A percentile compares a stretch with the other conserved stretches of the same genome.
These are phyloP conservation scores for Pelecanoides urinatrix DNA, from an alignment of 2,113 vertebrate genomes.

Conservation along the genomic window DNA sequence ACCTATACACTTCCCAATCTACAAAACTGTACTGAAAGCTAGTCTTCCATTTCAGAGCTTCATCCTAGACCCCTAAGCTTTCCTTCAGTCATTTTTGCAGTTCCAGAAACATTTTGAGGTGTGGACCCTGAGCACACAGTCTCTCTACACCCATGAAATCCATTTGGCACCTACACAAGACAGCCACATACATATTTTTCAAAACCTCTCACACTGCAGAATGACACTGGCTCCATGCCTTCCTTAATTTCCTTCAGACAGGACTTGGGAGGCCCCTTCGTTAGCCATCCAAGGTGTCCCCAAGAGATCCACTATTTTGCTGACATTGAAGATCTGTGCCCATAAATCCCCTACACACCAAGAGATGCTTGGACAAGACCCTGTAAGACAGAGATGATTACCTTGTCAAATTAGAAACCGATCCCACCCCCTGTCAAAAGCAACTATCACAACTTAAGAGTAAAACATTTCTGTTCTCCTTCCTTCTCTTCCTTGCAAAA, in stretches of 20 bases:
- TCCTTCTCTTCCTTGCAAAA: not conserved
- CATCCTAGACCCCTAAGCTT: not conserved
- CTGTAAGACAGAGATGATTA: not conserved
- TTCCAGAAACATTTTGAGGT: not conserved
- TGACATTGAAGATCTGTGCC: not conserved
- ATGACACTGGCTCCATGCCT: not conserved
- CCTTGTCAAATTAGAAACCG: not conserved
- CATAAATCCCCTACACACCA: not conserved
- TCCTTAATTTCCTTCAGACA: not conserved
- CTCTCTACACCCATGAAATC: not conserved
- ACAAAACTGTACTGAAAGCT: not conserved
- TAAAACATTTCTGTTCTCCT: not conserved
- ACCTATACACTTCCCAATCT: not conserved
- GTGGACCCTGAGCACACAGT: not conserved
- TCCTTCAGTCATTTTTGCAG: not conserved
- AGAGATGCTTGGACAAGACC: not conserved
- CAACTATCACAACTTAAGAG: not conserved
- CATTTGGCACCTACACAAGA: not conserved
- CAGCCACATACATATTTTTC: not conserved
- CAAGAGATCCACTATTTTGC: not conserved
- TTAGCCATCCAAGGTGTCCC: not conserved
- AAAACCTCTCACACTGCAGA: not conserved
- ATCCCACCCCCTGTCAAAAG: not conserved
- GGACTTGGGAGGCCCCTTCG: not conserved
- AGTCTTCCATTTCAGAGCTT: not conserved